Evolutionary conservation across 1,140 invertebrate genomes (phyloP).

Genomic region (Pogonomyrmex barbatus): DNA sequence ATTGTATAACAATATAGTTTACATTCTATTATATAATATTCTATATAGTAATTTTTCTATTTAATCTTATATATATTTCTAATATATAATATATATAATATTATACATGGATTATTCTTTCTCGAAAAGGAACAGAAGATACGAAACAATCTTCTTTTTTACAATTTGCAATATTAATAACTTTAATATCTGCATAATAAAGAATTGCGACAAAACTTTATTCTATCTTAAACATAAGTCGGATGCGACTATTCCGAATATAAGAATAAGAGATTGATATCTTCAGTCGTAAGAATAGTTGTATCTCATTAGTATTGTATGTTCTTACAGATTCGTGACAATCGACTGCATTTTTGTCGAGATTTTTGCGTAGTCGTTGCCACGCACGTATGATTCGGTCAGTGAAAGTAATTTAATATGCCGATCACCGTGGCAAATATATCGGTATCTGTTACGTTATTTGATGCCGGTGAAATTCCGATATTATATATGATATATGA

Average conservation of each 20-base stretch:
- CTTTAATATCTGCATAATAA: not conserved
- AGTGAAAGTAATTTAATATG: constrained; percentile 56
- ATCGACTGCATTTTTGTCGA: constrained; percentile 23
- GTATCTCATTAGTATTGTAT: not conserved
- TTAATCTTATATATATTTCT: not conserved
- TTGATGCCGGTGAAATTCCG: constrained; percentile 44
- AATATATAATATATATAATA: not conserved
- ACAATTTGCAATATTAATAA: not conserved
- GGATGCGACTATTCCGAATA: not conserved
- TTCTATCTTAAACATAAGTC: not conserved
- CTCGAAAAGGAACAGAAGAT: not conserved
- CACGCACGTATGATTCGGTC: constrained; percentile 30
- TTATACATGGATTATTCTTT: not conserved
- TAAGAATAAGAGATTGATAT: not conserved
- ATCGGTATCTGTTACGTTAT: constrained; percentile 39
- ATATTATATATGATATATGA: constrained; percentile 34
- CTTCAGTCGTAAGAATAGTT: not conserved
- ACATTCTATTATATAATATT: too few species aligned
- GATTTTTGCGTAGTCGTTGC: constrained; percentile 31
- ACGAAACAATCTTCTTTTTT: not conserved
- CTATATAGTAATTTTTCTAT: not conserved
- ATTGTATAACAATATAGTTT: too few species aligned
- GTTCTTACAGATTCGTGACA: constrained; percentile 12
- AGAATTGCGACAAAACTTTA: not conserved
- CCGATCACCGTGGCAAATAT: not conserved